phyloP scores from a whole-genome alignment of 2,113 vertebrate genomes.

The Spea bombifrons region DNA sequence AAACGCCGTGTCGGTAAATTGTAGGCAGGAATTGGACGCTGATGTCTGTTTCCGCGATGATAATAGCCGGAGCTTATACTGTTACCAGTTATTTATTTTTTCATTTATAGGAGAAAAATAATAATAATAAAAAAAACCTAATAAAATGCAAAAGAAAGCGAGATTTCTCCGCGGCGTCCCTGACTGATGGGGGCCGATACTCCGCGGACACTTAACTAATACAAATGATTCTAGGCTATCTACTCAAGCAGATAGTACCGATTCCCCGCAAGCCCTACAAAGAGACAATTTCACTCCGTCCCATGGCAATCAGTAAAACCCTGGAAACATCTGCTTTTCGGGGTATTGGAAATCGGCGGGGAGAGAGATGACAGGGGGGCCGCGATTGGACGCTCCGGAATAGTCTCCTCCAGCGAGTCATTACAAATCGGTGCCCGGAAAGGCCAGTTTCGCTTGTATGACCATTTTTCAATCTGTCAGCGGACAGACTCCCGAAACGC shows the following conservation, averaged over 20 bases:
- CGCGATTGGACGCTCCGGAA: constrained; percentile 48
- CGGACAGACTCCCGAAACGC: constrained; percentile 39
- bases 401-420: constrained; percentile 48
- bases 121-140: neutral
- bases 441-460: constrained; percentile 50
- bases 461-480: constrained; percentile 56
- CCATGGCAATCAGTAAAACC: constrained; percentile 14
- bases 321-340: constrained; percentile 32
- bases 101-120: constrained; percentile 23
- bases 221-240: constrained; percentile 34
- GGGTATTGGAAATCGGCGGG: constrained; percentile 4
- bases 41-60: constrained; percentile 7
- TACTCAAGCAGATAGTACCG: constrained; percentile 17
- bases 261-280: constrained; percentile 14
- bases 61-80: constrained; percentile 16
- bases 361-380: constrained; percentile 16
- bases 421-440: constrained; percentile 24
- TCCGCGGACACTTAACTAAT: constrained; percentile 39
- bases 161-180: constrained; percentile 8
- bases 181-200: constrained; percentile 34
- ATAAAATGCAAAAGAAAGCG: neutral
- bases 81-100: constrained; percentile 32
- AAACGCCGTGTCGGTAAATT: neutral
- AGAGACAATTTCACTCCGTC: constrained; percentile 38
- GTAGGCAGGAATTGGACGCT: neutral